Evolutionary conservation across 2,113 vertebrate genomes (phyloP).

Genomic region (Furnarius figulus): DNA sequence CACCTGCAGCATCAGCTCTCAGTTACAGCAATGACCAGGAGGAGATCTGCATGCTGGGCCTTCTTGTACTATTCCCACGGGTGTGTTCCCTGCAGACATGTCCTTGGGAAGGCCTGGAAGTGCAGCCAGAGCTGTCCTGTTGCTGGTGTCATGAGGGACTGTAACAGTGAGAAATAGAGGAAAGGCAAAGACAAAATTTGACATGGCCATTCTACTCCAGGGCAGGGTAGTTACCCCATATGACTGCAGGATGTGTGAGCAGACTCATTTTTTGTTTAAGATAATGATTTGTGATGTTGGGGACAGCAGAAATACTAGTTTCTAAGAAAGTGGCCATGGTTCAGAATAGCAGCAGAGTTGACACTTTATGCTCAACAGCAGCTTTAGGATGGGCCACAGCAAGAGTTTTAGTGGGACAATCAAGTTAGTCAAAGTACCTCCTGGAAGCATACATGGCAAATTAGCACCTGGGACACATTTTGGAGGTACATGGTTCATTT

Average conservation of each 20-base stretch:
- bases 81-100: accelerated
- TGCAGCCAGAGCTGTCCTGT: neutral
- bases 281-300: neutral
- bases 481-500: neutral
- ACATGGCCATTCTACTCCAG: neutral
- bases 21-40: neutral
- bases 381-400: neutral
- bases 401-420: neutral
- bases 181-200: neutral
- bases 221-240: neutral
- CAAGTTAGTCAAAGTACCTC: neutral
- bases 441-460: neutral
- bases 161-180: neutral
- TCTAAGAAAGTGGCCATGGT: neutral
- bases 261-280: neutral
- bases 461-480: neutral
- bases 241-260: neutral
- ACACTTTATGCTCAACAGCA: neutral
- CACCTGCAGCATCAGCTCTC: neutral
- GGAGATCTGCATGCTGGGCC: neutral
- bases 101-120: neutral
- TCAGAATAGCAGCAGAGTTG: neutral
- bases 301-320: neutral
- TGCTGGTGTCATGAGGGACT: neutral
- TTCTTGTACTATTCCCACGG: neutral